Evolutionary conservation across 2,797 vertebrate species (phyloP), one percentile per base, ranked within the genome.

Genomic region (Harpagifer antarcticus): DNA sequence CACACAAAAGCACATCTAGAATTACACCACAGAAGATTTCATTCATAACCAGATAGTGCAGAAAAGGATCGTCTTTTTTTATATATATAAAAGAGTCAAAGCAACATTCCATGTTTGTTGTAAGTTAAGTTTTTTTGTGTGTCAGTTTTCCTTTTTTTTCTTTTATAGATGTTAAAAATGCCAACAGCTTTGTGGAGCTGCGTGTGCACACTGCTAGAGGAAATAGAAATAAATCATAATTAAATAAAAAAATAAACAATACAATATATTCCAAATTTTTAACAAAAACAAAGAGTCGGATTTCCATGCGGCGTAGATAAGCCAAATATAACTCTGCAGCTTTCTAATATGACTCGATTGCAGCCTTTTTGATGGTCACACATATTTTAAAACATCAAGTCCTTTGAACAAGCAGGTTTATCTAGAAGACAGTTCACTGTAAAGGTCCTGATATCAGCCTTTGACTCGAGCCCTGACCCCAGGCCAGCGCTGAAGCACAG

Each of bases 41-140:
- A 95, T 96, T 97, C 95, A 95, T 95, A 96, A 95, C 95, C 94
- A 95, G 94, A 93, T 95, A 97, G 96, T 96, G 96, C 96, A 97
- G 95, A 95, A 95, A 94, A 96, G 91, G 89, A 94, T 92, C 66
- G 67, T 91, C 86, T 86, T 90, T 86, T 88, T 86, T 86, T 90
- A 90, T 87, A 90, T 87, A 92, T 92, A 93, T 70, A 92, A 95
- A 95, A 95, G 94, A 95, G 88, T 87, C 91, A 92, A 94, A 97
- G 94, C 93, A 95, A 96, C 93, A 95, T 95, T 95, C 95, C 93
- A 89, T 94, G 94, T 94, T 90, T 84, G 82, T 87, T 89, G 91
- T 94, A 85, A 91, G 89, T 79, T 74, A 71, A 71, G 17, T 16
- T 75, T 86, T 83, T 86, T 89, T 33, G 23, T 27, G 78, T 82